Percentiles rank a stretch among this genome's conserved stretches.
These are phyloP conservation scores for Xestia rhomboidea DNA, from an alignment of 2,888 invertebrate genomes.

Conservation along the genomic window DNA sequence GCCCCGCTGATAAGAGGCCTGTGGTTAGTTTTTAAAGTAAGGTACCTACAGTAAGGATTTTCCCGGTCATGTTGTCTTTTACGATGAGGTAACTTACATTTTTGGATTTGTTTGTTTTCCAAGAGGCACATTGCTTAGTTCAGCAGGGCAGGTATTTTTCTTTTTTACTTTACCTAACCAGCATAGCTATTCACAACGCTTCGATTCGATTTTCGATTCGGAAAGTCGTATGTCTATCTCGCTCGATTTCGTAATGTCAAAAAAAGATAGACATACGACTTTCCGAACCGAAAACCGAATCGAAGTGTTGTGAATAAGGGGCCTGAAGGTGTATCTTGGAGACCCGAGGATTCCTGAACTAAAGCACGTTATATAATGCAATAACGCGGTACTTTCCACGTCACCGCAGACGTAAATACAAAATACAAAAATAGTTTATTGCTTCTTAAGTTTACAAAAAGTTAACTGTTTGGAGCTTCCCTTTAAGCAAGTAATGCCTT, in stretches of 20 bases:
- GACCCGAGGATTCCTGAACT: neutral
- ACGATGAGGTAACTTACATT: neutral
- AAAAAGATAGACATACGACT: too few species aligned
- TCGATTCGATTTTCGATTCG: too few species aligned
- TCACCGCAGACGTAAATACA: neutral
- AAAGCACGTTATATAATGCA: neutral
- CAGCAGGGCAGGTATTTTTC: neutral
- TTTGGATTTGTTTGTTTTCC: neutral
- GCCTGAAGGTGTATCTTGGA: neutral
- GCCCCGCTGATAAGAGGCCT: too few species aligned
- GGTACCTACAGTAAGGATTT: neutral
- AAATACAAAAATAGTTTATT: too few species aligned
- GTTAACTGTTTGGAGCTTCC: too few species aligned
- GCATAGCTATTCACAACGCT: too few species aligned
- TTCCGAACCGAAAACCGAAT: too few species aligned
- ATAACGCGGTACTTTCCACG: neutral
- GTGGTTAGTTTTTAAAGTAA: neutral
- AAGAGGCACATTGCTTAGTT: neutral
- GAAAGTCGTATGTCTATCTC: too few species aligned
- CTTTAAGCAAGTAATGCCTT: too few species aligned
- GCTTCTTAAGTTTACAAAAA: too few species aligned
- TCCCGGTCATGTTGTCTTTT: neutral
- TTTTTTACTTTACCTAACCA: neutral
- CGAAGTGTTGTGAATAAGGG: too few species aligned
- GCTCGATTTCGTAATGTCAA: too few species aligned